Evolutionary conservation across 1,140 invertebrate species (phyloP), one percentile per base, ranked within the genome.

Genomic region (Diachasmimorpha longicaudata): DNA sequence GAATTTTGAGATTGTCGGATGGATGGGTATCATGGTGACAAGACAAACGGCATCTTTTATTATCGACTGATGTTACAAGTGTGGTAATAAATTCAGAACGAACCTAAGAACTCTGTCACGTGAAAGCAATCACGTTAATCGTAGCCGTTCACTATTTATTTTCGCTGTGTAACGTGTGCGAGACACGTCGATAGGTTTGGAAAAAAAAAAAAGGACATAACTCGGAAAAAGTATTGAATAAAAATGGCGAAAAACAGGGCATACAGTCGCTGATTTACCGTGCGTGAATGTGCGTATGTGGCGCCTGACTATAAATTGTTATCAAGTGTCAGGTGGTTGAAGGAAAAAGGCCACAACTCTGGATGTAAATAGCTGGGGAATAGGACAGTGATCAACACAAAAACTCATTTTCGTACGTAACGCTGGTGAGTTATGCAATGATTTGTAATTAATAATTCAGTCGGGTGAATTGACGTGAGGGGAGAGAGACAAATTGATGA

Each of bases 81-180:
- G 8, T 19, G 58, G 42, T 46, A 31, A 74, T 67, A 67, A 67
- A 68, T 67, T 67, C 19, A 44, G 42, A 74, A 37, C 10, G 8
- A 16, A 74, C 14, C 52, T 52, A 21, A 69, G 23, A 31, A 19
- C 14, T 16, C 31, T 46, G 67, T 75, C 67, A 74, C 67, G 73
- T 70, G 46, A 37, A 42, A 69, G 73, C 67, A 75, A 75, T 69
- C 73, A 75, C 23, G 23, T 75, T 69, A 75, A 75, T 74, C 58
- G 66, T 48, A 68, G 10, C 31, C 58, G 72, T 68, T 70, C 73
- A 69, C 44, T 69, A 75, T 69, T 75, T 75, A 75, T 75, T 70
- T 37, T 63, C 16, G 39, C 66, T 68, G n/a, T 37, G 31, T 68
- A 68, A 68, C 14, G 36, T 8, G 72, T 39, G 16, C 39, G 66